Percentiles rank a stretch among this genome's conserved stretches.
phyloP scores from a whole-genome alignment of 2,797 vertebrate genomes.

The Rallus crepitans region DNA sequence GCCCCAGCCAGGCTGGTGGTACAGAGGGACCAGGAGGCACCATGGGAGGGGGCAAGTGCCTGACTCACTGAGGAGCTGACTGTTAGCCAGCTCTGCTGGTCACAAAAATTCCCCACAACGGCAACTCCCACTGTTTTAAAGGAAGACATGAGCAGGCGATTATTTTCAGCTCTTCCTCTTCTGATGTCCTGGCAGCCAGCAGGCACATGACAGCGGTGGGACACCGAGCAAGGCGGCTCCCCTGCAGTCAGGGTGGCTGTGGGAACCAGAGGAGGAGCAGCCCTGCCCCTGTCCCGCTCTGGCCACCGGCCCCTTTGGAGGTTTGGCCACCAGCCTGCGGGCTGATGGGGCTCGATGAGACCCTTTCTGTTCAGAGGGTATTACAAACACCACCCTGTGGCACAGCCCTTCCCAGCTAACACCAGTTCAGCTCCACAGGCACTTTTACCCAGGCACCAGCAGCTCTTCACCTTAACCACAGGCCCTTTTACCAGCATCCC shows the following conservation, averaged over 20 bases:
- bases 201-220: not conserved
- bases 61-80: conserved; percentile 35
- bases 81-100: conserved; percentile 14
- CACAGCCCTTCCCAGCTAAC: not conserved
- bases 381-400: not conserved
- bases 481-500: not conserved
- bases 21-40: not conserved
- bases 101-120: conserved; percentile 18
- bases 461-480: not conserved
- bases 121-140: not conserved
- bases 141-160: conserved; percentile 34
- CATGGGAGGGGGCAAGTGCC: accelerated
- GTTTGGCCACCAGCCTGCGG: not conserved
- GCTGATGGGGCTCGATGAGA: not conserved
- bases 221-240: not conserved
- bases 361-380: not conserved
- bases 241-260: accelerated
- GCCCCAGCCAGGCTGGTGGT: not conserved
- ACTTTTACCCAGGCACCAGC: not conserved
- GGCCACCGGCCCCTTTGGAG: not conserved
- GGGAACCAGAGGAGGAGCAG: not conserved
- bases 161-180: conserved; percentile 65
- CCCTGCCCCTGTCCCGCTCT: not conserved
- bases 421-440: not conserved
- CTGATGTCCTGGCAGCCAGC: not conserved